phyloP scores from a whole-genome alignment of 2,113 vertebrate species.

The Trematomus loennbergii region DNA sequence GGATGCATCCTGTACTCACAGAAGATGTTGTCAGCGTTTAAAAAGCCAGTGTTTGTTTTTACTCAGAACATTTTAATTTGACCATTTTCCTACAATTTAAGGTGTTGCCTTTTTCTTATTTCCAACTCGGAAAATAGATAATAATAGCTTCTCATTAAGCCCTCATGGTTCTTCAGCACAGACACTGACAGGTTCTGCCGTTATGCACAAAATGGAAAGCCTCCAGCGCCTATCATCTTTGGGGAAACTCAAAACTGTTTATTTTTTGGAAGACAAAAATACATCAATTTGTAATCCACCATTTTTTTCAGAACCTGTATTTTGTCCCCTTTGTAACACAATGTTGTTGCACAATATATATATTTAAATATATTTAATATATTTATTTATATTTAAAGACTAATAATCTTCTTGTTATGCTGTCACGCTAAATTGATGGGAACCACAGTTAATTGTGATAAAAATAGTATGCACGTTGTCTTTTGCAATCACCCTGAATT shows the following conservation, averaged over 20 bases:
- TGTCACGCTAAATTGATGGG: constrained; percentile 15
- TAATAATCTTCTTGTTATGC: constrained; percentile 11
- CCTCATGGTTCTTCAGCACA: constrained; percentile 23
- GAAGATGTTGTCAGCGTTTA: background rate
- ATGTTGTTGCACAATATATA: background rate
- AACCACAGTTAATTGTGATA: constrained; percentile 6
- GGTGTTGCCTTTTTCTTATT: constrained; percentile 49
- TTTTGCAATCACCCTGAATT: background rate
- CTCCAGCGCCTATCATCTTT: constrained; percentile 45
- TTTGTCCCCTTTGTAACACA: background rate
- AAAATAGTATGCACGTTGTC: background rate
- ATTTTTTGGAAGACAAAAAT: constrained; percentile 27
- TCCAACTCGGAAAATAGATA: constrained; percentile 13
- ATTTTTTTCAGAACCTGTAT: constrained; percentile 15
- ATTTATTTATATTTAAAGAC: constrained; percentile 30
- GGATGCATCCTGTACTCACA: background rate
- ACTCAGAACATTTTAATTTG: background rate
- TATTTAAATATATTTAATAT: no score
- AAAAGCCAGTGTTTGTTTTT: background rate
- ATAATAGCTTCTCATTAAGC: constrained; percentile 56
- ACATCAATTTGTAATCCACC: background rate
- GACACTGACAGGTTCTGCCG: constrained; percentile 31
- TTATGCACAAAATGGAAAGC: constrained; percentile 53
- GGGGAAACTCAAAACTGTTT: constrained; percentile 28
- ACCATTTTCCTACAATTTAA: constrained; percentile 26